Base-by-base conservation (phyloP, 2,888 invertebrate species). In the Aphodius sticticus region DNA sequence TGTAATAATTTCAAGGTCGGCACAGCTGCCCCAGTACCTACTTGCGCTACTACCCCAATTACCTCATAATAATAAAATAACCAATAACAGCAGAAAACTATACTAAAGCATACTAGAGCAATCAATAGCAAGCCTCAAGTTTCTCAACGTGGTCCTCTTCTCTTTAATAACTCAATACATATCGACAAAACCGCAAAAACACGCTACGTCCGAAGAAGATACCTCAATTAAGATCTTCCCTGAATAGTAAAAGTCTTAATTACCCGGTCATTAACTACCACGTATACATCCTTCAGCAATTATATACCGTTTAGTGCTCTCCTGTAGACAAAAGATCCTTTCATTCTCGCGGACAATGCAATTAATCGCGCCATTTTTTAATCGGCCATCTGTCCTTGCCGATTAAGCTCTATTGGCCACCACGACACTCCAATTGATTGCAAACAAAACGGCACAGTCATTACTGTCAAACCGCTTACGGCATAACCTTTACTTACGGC, bases 331-430 rank as follows among this genome's bases (percentile, higher is more conserved):
- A 53, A 53, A 53, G 53, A 5, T 53, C 53, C 53, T 53, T 53
- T 53, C 53, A 53, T 53, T 53, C 53, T 53, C 53, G 53, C 53
- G 53, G 53, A 53, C 53, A 53, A 53, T 53, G 53, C 7, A 5
- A 53, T 53, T 53, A 53, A 53, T 53, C 53, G 53, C 53, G 53
- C 53, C 53, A 53, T 53, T 53, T 53, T 53, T 53, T 12, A 53
- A 53, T 53, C 53, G 53, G 53, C 53, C 53, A 53, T 53, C 53
- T 53, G 53, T 53, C 53, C 53, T 53, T 53, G 53, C 53, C 53
- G 53, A 53, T 53, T 53, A 53, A 53, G 53, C 53, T 7, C 53
- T 26, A 26, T 26, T 26, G 26, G 26, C 26, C 26, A 3, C 26
- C 26, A 26, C 53, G 12, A 53, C 53, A 9, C 53, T 53, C 53